Base-by-base conservation (phyloP, 92 coral and sea anemone species). In the Actinostola sp. region DNA sequence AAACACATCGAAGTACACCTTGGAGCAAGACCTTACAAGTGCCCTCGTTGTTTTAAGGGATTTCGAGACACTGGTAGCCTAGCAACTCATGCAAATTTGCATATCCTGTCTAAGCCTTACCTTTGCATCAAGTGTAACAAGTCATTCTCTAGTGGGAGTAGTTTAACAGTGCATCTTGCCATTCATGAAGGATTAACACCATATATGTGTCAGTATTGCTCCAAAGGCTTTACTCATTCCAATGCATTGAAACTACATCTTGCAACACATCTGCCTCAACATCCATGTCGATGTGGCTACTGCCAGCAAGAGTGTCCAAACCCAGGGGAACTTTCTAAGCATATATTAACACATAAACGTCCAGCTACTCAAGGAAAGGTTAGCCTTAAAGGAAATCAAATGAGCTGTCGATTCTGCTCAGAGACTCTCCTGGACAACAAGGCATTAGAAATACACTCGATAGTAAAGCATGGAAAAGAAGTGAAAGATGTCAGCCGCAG, bases 101-200 rank as follows among this genome's bases (percentile, higher is more conserved):
- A 75, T 49, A 39, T 49, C 7, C 27, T 52, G 3, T 23, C 64
- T 52, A 64, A 64, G 25, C 60, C 72, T 26, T 75, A 44, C 32
- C 45, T 75, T 3, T 75, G 81, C 61, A 60, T 45, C 8, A 55
- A 52, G 42, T 75, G 81, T 64, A 55, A 65, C 61, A 75, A 75
- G 43, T 31, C 63, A 2, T 75, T 75, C 38, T 30, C 64, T 19
- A 31, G 28, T 26, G 81, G 50, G 34, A 34, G 57, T 19, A 23
- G 23, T 24, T 33, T 75, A 31, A 66, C 72, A 1, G 38, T 63
- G 29, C 81, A 75, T 30, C 11, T 64, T 24, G 70, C 53, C 10
- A 9, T 15, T 3, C 81, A 75, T 31, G 63, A 42, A 10, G 72
- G 81, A 3, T 12, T 75, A 8, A 65, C 58, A 30, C 72, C 81